Conservation (phyloP, 2,888 invertebrate species). For the Spodoptera littoralis region DNA sequence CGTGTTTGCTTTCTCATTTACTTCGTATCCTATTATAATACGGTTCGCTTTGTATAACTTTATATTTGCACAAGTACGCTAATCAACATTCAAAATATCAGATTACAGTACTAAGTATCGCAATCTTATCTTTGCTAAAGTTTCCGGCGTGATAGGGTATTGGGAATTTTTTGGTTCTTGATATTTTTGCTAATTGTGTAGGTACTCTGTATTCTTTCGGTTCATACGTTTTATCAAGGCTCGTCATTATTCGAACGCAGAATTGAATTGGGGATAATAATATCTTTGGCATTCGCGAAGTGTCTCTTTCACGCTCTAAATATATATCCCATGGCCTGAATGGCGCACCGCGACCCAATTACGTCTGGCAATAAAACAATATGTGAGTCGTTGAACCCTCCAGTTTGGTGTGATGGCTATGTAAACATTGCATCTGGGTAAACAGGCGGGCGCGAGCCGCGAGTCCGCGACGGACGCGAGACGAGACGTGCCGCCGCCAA, state of each 20-base stretch:
- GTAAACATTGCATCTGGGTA: slow-evolving; percentile 86
- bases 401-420: slow-evolving; percentile 73
- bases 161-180: slow-evolving; percentile 19
- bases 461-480: slow-evolving; percentile 62
- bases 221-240: background rate
- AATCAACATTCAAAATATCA: slow-evolving; percentile 38
- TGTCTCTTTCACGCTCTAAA: slow-evolving; percentile 69
- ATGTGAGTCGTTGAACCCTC: slow-evolving; percentile 85
- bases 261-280: slow-evolving; percentile 61
- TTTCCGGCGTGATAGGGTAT: slow-evolving; percentile 32
- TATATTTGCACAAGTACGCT: slow-evolving; percentile 18
- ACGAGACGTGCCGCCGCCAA: slow-evolving; percentile 83
- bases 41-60: slow-evolving; percentile 3
- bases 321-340: slow-evolving; percentile 77
- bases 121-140: slow-evolving; percentile 51
- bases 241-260: slow-evolving; percentile 20
- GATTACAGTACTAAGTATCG: slow-evolving; percentile 32
- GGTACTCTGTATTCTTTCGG: slow-evolving; percentile 12
- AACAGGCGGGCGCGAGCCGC: slow-evolving; percentile 57
- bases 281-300: slow-evolving; percentile 61
- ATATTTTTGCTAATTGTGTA: slow-evolving; percentile 30
- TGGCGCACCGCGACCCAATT: slow-evolving; percentile 84
- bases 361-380: slow-evolving; percentile 85
- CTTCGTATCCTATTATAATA: slow-evolving; percentile 15
- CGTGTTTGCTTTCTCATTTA: slow-evolving; percentile 24